A percentile compares a stretch with the other conserved stretches of the same genome.
These are phyloP conservation scores for Triplophysa yarkandensis DNA, from an alignment of 2,797 vertebrate genomes.

Conservation along the genomic window DNA sequence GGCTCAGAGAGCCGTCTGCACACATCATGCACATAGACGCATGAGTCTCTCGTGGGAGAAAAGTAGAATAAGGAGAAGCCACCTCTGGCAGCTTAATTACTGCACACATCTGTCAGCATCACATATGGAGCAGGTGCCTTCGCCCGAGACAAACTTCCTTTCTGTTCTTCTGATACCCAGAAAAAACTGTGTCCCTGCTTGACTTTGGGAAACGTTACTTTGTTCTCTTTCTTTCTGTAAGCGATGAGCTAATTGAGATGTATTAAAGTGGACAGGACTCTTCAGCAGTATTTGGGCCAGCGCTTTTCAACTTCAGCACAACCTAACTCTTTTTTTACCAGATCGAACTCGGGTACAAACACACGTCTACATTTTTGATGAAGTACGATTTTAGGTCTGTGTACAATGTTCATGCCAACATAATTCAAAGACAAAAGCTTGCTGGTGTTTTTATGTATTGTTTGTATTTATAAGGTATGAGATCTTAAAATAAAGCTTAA, in stretches of 20 bases:
- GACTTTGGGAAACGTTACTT: slow-evolving; percentile 37
- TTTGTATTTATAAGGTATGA: too few relatives aligned
- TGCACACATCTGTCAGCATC: slow-evolving; percentile 69
- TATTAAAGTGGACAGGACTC: slow-evolving; percentile 26
- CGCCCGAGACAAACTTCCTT: slow-evolving; percentile 41
- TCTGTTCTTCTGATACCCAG: slow-evolving; percentile 10
- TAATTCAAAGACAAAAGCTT: not conserved
- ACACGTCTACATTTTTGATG: not conserved
- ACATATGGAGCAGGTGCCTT: slow-evolving; percentile 75
- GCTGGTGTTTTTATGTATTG: not conserved
- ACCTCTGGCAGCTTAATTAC: slow-evolving; percentile 79
- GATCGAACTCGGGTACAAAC: not conserved
- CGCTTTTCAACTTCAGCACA: not conserved
- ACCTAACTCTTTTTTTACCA: not conserved
- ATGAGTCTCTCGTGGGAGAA: slow-evolving; percentile 50
- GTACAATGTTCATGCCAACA: too few relatives aligned
- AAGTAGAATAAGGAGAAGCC: slow-evolving; percentile 66
- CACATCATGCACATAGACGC: slow-evolving; percentile 28
- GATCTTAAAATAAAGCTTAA: too few relatives aligned
- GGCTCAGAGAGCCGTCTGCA: not conserved
- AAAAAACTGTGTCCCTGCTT: slow-evolving; percentile 11
- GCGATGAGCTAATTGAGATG: slow-evolving; percentile 16
- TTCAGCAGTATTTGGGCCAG: slow-evolving; percentile 3
- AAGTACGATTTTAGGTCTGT: not conserved
- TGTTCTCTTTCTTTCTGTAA: not conserved